These are phyloP conservation scores for Camponotus fellah DNA, from an alignment of 2,888 invertebrate genomes.

Conservation along the genomic window DNA sequence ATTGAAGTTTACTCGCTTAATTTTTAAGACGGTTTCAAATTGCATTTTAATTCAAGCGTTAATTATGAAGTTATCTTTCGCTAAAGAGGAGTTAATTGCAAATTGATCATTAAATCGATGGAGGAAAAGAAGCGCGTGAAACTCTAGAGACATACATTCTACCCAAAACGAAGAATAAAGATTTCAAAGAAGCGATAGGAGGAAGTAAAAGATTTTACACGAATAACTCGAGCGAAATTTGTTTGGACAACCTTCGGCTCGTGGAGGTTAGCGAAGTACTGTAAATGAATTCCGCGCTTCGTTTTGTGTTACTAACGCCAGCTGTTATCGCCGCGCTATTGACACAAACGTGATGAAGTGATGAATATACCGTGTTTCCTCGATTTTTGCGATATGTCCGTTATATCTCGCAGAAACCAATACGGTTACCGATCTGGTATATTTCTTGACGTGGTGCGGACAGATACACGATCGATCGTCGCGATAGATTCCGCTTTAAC, in stretches of 20 bases:
- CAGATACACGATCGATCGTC: neutral
- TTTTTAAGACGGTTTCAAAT: neutral
- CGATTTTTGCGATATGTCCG: constrained; percentile 19
- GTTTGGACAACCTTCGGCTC: constrained; percentile 33
- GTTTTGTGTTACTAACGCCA: constrained; percentile 10
- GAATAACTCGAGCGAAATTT: constrained; percentile 7
- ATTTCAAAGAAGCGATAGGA: constrained; percentile 13
- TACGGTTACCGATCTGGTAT: neutral
- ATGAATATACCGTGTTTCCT: constrained; percentile 13
- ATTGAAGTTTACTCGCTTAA: neutral
- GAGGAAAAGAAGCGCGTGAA: neutral
- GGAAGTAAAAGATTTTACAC: neutral
- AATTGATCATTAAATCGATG: neutral
- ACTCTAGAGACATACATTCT: neutral
- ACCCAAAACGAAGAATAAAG: neutral
- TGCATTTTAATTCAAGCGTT: neutral
- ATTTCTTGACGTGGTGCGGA: neutral
- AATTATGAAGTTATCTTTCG: neutral
- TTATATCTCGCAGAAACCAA: constrained; percentile 11
- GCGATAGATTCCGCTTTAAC: neutral
- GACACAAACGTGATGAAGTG: constrained; percentile 25
- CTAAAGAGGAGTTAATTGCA: neutral
- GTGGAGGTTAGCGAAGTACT: constrained; percentile 4
- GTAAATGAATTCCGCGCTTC: constrained; percentile 24
- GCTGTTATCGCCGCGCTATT: constrained; percentile 39